phyloP scores from a whole-genome alignment of 2,113 vertebrate species.

The Lamprotornis superbus region DNA sequence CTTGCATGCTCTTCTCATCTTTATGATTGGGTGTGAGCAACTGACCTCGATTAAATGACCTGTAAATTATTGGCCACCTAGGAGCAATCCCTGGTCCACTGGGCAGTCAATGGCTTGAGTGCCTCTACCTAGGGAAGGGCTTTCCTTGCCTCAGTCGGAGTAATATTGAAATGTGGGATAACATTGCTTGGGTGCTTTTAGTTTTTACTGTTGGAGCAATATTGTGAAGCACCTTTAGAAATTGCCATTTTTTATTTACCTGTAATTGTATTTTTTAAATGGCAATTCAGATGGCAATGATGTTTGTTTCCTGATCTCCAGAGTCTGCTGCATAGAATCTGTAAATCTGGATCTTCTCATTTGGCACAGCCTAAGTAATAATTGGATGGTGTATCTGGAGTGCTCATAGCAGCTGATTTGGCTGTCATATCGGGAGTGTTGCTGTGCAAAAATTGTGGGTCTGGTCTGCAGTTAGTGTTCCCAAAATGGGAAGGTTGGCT shows the following conservation, averaged over 20 bases:
- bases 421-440: background rate
- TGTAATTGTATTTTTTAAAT: background rate
- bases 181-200: background rate
- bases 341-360: background rate
- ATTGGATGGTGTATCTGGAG: background rate
- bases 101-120: conserved; percentile 15
- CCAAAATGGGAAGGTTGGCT: background rate
- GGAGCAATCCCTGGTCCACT: conserved; percentile 21
- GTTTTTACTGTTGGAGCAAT: background rate
- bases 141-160: background rate
- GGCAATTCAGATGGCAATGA: rapidly evolving
- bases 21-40: background rate
- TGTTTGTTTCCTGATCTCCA: background rate
- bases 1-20: background rate
- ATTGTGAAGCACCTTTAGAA: background rate
- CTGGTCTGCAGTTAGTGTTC: background rate
- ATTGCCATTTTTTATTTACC: background rate
- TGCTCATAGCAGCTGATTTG: background rate
- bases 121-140: background rate
- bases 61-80: conserved; percentile 45
- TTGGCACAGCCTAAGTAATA: background rate
- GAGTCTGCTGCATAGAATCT: background rate
- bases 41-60: conserved; percentile 35
- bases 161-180: background rate
- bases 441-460: background rate